These are phyloP conservation scores for Chelonoidis abingdonii DNA, from an alignment of 2,113 vertebrate species.

Conservation along the genomic window DNA sequence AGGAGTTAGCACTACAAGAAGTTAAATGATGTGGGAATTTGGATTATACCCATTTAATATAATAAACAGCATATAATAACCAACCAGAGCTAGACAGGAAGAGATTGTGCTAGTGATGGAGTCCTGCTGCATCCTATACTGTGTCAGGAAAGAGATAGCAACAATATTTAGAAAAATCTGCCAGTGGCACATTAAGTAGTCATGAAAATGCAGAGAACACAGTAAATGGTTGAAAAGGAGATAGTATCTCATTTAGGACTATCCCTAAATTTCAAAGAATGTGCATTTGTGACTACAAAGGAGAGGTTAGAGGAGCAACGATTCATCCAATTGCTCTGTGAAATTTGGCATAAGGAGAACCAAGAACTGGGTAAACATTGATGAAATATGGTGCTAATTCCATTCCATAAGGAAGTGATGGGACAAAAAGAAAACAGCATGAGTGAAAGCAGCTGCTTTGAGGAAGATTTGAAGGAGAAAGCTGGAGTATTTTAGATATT, in stretches of 20 bases:
- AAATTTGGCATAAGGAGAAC: neutral
- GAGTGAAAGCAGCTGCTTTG: neutral
- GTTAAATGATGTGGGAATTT: slow-evolving; percentile 4
- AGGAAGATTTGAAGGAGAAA: neutral
- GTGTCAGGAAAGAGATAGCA: neutral
- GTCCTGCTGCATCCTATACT: neutral
- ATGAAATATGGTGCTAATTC: neutral
- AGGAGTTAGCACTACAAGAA: neutral
- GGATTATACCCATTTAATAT: neutral
- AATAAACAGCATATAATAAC: neutral
- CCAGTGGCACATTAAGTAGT: neutral
- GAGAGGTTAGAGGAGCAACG: neutral
- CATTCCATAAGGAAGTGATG: neutral
- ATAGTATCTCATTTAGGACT: neutral
- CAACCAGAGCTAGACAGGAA: neutral
- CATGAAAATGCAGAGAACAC: neutral
- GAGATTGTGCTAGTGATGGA: neutral
- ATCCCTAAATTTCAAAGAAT: neutral
- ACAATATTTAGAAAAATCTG: neutral
- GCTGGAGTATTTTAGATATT: neutral
- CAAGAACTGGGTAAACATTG: neutral
- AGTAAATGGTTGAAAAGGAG: neutral
- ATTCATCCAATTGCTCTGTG: neutral
- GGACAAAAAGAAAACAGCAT: neutral
- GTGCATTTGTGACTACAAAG: neutral